Evolutionary conservation across 2,888 invertebrate species (phyloP).

Genomic region (Nasonovia ribisnigri): DNA sequence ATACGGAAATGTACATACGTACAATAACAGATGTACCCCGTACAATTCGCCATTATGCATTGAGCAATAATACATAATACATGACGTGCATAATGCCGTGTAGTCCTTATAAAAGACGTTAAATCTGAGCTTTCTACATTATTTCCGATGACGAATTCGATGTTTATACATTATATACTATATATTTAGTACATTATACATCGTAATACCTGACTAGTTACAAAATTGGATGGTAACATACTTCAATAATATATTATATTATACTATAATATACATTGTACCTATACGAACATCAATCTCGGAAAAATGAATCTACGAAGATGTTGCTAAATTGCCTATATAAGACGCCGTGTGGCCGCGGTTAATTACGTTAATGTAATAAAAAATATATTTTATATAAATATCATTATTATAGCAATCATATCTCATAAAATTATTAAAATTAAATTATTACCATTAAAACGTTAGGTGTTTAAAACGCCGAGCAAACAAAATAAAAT

Average conservation of each 20-base stretch:
- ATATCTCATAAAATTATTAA: not conserved
- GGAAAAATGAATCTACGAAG: not conserved
- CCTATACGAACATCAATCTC: not conserved
- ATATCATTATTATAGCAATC: not conserved
- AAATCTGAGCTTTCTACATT: not conserved
- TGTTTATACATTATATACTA: not conserved
- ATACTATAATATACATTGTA: no score
- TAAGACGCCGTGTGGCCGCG: not conserved
- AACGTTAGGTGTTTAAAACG: not conserved
- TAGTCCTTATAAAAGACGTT: not conserved
- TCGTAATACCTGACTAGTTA: not conserved
- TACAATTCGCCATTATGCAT: not conserved
- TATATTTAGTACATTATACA: not conserved
- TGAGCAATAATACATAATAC: not conserved
- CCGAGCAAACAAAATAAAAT: not conserved
- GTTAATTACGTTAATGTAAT: not conserved
- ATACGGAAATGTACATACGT: not conserved
- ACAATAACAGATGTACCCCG: not conserved
- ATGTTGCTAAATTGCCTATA: not conserved
- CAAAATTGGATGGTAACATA: not conserved
- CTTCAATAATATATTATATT: no score
- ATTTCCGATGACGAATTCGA: not conserved
- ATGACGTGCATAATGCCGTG: not conserved
- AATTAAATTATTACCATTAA: not conserved
- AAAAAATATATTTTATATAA: not conserved